Conservation (phyloP, 2,113 vertebrate species). For the Atlantisia rogersi region DNA sequence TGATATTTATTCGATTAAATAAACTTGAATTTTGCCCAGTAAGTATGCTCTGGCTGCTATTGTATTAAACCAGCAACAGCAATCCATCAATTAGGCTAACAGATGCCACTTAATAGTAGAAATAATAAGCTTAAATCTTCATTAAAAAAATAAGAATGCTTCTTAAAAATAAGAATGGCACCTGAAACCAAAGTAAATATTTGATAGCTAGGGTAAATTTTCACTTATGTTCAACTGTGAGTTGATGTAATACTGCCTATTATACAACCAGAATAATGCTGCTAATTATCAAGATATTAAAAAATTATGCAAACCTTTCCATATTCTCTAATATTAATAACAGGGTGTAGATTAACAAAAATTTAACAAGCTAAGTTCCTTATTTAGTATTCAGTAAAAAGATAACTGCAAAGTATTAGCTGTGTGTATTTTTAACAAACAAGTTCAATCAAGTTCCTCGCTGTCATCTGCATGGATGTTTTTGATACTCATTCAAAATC, state of each 20-base stretch:
- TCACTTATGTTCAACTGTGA: background rate
- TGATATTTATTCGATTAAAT: background rate
- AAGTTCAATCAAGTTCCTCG: background rate
- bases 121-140: background rate
- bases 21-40: background rate
- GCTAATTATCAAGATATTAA: background rate
- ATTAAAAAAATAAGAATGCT: background rate
- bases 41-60: background rate
- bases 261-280: background rate
- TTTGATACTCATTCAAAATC: slow-evolving; percentile 57
- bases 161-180: background rate
- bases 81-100: background rate
- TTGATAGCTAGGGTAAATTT: background rate
- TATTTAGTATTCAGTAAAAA: background rate
- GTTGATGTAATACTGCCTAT: background rate
- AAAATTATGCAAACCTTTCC: background rate
- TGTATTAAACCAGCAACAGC: background rate
- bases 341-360: background rate
- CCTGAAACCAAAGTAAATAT: background rate
- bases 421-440: background rate
- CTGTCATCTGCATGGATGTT: slow-evolving; percentile 30
- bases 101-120: background rate
- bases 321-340: background rate
- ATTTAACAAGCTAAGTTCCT: background rate
- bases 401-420: background rate